These are phyloP conservation scores for Oncopodura yosiiana DNA, from an alignment of 1,140 invertebrate genomes.

Conservation along the genomic window DNA sequence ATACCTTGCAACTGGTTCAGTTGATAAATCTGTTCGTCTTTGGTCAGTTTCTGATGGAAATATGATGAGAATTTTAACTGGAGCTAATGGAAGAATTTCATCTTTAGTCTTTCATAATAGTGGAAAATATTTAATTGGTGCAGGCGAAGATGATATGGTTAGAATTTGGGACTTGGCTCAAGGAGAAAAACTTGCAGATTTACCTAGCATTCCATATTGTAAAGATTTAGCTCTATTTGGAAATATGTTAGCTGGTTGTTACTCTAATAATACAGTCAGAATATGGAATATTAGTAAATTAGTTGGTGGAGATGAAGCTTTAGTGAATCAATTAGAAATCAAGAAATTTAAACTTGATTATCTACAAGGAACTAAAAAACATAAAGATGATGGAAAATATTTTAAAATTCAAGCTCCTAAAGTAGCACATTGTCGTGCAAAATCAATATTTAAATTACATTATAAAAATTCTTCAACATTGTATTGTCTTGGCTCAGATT, in stretches of 20 bases:
- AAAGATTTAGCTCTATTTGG: constrained; percentile 52
- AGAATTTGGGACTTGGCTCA: constrained; percentile 59
- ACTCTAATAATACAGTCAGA: constrained; percentile 48
- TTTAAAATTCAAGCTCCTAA: not conserved
- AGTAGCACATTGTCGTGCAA: not conserved
- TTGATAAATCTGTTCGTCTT: constrained; percentile 62
- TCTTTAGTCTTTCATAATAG: constrained; percentile 57
- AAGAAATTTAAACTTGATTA: not conserved
- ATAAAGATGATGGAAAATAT: not conserved
- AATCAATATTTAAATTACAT: constrained; percentile 8
- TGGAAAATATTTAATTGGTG: constrained; percentile 58
- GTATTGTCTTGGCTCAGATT: constrained; percentile 15
- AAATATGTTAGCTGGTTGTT: constrained; percentile 52
- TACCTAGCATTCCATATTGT: constrained; percentile 52
- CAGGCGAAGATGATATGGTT: constrained; percentile 55
- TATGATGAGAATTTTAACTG: constrained; percentile 50
- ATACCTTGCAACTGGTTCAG: constrained; percentile 67
- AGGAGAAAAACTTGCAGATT: constrained; percentile 50
- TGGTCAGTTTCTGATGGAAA: constrained; percentile 58
- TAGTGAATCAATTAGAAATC: not conserved
- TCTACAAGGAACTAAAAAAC: not conserved
- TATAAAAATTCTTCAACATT: constrained; percentile 12
- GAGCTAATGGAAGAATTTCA: constrained; percentile 51
- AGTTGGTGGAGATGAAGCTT: not conserved
- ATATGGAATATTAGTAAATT: constrained; percentile 48